Conservation (phyloP, 1,140 invertebrate species). For the Cecropterus lyciades region DNA sequence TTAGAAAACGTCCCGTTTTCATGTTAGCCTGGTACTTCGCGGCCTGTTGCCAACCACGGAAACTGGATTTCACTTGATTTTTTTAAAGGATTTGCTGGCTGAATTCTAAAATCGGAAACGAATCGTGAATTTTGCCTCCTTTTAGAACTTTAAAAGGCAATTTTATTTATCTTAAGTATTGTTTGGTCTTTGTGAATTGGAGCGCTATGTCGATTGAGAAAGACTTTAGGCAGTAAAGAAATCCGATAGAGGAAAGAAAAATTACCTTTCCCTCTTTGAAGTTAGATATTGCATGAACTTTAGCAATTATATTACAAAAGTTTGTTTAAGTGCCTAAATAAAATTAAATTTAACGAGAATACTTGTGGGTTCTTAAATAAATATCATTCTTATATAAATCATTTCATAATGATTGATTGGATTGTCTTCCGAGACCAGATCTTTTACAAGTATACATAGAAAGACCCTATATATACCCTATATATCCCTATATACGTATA, state of each 20-base stretch:
- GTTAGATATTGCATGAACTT: conserved; percentile 3
- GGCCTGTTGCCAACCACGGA: conserved; percentile 32
- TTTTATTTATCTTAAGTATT: conserved; percentile 24
- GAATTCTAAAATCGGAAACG: conserved; percentile 28
- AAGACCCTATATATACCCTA: no score
- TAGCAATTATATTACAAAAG: conserved; percentile 10
- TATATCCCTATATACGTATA: no score
- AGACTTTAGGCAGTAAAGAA: conserved; percentile 10
- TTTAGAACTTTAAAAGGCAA: conserved; percentile 7
- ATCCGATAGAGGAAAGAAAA: conserved; percentile 10
- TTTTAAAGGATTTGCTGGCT: conserved; percentile 32
- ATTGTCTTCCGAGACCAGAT: no score
- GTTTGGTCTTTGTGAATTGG: conserved; percentile 13
- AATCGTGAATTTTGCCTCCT: conserved; percentile 9
- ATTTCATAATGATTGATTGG: no score
- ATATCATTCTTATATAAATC: neutral
- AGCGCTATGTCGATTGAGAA: conserved; percentile 17
- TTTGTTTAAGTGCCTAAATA: conserved; percentile 8
- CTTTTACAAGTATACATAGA: no score
- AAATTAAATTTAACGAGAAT: neutral
- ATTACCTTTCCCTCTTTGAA: conserved; percentile 16
- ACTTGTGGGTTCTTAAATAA: neutral
- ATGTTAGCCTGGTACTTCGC: conserved; percentile 55
- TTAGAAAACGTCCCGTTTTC: conserved; percentile 57
- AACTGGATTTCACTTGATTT: conserved; percentile 36